Percentiles rank a stretch among this genome's conserved stretches.
Conservation (phyloP, 2,113 vertebrate species). For the Microcebus tavaratra region DNA sequence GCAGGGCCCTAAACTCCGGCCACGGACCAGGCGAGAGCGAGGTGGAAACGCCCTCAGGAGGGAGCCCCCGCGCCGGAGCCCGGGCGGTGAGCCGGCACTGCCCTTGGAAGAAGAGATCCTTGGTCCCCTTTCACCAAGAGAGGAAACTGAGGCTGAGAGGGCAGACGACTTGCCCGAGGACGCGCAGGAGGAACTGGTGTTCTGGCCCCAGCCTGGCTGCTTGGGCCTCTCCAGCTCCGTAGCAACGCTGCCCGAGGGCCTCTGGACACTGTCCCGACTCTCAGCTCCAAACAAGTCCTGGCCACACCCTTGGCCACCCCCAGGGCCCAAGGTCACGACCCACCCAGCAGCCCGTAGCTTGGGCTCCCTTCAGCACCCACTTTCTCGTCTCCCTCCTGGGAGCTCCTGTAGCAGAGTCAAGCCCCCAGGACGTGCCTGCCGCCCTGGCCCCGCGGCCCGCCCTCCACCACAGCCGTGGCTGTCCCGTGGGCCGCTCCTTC, state of each 20-base stretch:
- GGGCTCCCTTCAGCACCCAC: background rate
- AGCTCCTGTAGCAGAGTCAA: background rate
- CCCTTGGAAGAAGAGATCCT: too few relatives aligned
- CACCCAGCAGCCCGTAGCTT: background rate
- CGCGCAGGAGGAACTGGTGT: too few relatives aligned
- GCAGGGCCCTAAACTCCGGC: background rate
- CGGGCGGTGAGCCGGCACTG: too few relatives aligned
- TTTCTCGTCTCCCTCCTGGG: background rate
- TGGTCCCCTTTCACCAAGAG: too few relatives aligned
- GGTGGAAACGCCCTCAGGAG: background rate
- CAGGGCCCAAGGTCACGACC: background rate
- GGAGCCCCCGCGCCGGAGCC: background rate
- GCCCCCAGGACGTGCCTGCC: background rate
- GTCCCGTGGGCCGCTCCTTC: background rate
- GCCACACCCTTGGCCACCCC: too few relatives aligned
- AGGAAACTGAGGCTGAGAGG: too few relatives aligned
- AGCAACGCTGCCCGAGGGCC: background rate
- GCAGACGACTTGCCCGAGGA: too few relatives aligned
- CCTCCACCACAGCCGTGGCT: accelerated
- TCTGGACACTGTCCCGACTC: background rate
- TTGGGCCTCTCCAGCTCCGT: too few relatives aligned
- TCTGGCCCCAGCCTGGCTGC: too few relatives aligned
- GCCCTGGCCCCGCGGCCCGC: accelerated
- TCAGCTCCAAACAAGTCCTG: too few relatives aligned
- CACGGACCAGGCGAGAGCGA: background rate